Percentiles rank a stretch among this genome's conserved stretches.
These are phyloP conservation scores for Clitarchus hookeri DNA, from an alignment of 2,888 invertebrate species.

Conservation along the genomic window DNA sequence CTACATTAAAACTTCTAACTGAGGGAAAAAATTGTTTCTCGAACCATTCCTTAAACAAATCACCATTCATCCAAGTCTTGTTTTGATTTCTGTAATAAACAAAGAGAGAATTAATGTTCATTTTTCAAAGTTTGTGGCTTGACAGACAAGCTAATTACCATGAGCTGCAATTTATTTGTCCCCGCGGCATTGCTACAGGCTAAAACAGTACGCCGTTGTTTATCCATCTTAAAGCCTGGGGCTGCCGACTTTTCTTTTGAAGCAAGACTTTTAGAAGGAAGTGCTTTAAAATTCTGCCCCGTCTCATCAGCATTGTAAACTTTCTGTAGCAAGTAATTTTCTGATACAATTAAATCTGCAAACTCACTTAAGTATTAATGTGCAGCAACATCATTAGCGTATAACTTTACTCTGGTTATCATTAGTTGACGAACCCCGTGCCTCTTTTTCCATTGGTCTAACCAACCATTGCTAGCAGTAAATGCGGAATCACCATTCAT, in stretches of 20 bases:
- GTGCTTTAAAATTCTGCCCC: neutral
- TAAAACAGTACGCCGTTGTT: slow-evolving; percentile 5
- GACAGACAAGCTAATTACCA: neutral
- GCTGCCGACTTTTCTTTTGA: neutral
- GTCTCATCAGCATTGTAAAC: neutral
- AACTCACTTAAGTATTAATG: no score
- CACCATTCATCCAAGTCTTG: slow-evolving; percentile 21
- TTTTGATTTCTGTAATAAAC: slow-evolving; percentile 26
- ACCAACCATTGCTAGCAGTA: neutral
- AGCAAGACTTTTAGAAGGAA: neutral
- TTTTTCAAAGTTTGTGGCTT: slow-evolving; percentile 17
- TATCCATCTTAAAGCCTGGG: slow-evolving; percentile 22
- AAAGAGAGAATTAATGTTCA: slow-evolving; percentile 22
- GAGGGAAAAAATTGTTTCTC: slow-evolving; percentile 27
- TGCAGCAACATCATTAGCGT: neutral
- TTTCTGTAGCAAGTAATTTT: neutral
- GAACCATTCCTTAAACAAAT: neutral
- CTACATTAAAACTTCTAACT: slow-evolving; percentile 25
- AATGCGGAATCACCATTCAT: neutral
- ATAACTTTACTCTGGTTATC: neutral
- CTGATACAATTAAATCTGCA: no score
- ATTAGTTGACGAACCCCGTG: neutral
- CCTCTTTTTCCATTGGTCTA: neutral
- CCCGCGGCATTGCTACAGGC: neutral
- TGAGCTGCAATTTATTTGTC: neutral